Evolutionary conservation across 2,797 vertebrate species (phyloP), one percentile per base, ranked within the genome.

Genomic region (Brotula barbata): DNA sequence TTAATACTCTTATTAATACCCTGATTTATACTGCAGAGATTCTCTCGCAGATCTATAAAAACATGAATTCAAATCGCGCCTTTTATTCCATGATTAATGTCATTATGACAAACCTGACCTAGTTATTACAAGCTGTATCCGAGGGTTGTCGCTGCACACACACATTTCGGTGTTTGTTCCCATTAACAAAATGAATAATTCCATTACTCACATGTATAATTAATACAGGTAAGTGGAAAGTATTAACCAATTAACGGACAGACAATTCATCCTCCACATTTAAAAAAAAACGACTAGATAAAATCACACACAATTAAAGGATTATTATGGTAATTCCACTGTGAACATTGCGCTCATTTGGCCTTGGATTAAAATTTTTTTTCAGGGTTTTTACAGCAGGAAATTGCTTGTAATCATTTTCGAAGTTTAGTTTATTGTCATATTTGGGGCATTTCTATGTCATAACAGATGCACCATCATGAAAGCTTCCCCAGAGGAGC

Each of bases 11-110:
- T 80, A 77, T 85, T 85, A 87, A 70, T 85, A 79, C n/a, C n/a
- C n/a, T 65, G 75, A 71, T 89, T 91, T 88, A 87, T 52, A 67
- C 58, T 77, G 82, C 84, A 90, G 83, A 81, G 67, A 45, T 70
- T 58, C 49, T 90, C 87, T 88, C 74, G 34, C 46, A 57, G 68
- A 52, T 83, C 83, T 75, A 85, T 88, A 80, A 81, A 73, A 81
- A 70, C 85, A 78, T 80, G 87, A 85, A 89, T 89, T 85, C 74
- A 84, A 89, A 87, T 83, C 84, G 66, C 71, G 71, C 83, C 81
- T 83, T 89, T 61, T 68, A 71, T 80, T 66, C 62, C 34, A 11
- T 71, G 73, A 85, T 89, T 89, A 86, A 87, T 87, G 67, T 71
- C 55, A 71, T 75, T 66, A 73, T 71, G 54, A 81, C 69, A 77